Evolutionary conservation across 2,797 vertebrate species (phyloP).

Genomic region (Ctenosaura bakeri): DNA sequence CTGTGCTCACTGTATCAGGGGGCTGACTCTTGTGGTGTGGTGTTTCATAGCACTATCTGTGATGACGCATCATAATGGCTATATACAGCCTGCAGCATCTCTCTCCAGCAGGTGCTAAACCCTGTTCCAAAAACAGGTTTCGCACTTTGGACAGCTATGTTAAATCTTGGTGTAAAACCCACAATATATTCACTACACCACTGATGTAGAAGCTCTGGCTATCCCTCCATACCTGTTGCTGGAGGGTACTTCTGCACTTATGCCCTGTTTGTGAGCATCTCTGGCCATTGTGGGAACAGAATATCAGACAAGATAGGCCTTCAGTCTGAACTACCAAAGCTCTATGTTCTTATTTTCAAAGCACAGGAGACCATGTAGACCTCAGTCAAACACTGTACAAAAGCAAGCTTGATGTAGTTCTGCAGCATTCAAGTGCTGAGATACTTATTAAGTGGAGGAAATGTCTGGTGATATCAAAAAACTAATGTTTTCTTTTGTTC

Average conservation of each 20-base stretch:
- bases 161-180: too few relatives aligned
- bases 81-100: neutral
- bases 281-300: neutral
- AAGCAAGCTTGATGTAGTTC: neutral
- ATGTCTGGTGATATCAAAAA: neutral
- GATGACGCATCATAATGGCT: neutral
- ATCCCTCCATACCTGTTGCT: too few relatives aligned
- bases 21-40: too few relatives aligned
- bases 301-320: too few relatives aligned
- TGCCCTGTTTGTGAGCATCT: neutral
- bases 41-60: too few relatives aligned
- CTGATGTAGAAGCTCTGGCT: too few relatives aligned
- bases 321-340: too few relatives aligned
- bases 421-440: neutral
- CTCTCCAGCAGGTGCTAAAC: neutral
- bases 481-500: neutral
- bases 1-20: too few relatives aligned
- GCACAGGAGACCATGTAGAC: neutral
- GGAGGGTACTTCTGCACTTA: too few relatives aligned
- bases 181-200: too few relatives aligned
- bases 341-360: neutral
- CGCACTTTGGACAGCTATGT: too few relatives aligned
- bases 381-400: neutral
- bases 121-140: too few relatives aligned
- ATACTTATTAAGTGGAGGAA: neutral